Percentiles rank a stretch among this genome's conserved stretches.
Conservation (phyloP, 2,113 vertebrate species). For the Fregata magnificens region DNA sequence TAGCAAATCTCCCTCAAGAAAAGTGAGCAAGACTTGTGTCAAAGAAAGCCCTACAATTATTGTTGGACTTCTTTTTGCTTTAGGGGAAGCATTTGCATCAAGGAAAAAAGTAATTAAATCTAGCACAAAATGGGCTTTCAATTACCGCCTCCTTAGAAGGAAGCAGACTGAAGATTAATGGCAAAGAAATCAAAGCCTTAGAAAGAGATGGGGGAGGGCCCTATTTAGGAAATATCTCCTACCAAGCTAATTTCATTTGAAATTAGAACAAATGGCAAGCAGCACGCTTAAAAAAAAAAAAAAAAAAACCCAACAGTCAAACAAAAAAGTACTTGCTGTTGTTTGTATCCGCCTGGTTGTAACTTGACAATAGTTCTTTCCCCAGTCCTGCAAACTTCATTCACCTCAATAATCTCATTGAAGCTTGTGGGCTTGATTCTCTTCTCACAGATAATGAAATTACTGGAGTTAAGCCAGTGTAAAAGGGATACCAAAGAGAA, state of each 20-base stretch:
- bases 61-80: background rate
- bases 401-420: background rate
- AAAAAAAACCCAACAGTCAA: background rate
- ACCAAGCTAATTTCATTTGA: conserved; percentile 19
- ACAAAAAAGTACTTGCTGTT: background rate
- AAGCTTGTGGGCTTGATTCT: background rate
- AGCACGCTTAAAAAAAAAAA: background rate
- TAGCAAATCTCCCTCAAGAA: background rate
- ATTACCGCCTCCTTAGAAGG: conserved; percentile 44
- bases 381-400: background rate
- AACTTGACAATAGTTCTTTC: background rate
- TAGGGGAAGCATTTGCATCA: background rate
- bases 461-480: conserved; percentile 27
- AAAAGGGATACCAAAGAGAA: background rate
- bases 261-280: conserved; percentile 27
- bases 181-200: conserved; percentile 50
- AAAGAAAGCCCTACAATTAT: background rate
- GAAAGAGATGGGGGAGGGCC: background rate
- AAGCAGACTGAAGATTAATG: conserved; percentile 46
- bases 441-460: background rate
- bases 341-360: background rate
- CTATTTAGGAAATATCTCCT: conserved; percentile 12
- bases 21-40: background rate
- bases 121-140: conserved; percentile 33
- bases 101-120: conserved; percentile 39